Evolutionary conservation across 2,113 vertebrate genomes (phyloP).

Genomic region (Megaceryle maxima): DNA sequence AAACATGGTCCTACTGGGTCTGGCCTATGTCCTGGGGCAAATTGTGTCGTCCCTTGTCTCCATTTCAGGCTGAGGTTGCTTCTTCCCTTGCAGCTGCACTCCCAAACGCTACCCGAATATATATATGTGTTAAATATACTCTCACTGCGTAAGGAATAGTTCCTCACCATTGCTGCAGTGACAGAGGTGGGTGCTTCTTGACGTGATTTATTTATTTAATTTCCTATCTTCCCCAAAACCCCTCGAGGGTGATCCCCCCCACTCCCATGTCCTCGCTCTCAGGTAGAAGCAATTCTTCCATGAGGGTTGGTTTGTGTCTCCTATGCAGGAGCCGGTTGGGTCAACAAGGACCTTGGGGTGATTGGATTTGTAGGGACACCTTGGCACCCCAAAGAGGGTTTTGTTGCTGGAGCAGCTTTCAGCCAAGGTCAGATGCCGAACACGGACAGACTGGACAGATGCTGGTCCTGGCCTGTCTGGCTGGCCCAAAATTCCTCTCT

Average conservation of each 20-base stretch:
- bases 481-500: neutral
- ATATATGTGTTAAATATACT: fast-evolving
- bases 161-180: fast-evolving
- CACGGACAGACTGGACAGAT: fast-evolving
- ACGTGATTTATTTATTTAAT: neutral
- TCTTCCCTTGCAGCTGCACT: neutral
- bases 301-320: neutral
- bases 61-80: neutral
- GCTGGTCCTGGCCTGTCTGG: neutral
- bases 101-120: neutral
- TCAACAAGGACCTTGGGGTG: neutral
- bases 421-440: fast-evolving
- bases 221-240: neutral
- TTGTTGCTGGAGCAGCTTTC: neutral
- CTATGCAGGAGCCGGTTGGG: neutral
- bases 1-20: neutral
- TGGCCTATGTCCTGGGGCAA: neutral
- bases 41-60: fast-evolving
- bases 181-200: neutral
- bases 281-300: neutral
- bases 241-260: neutral
- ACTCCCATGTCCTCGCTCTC: neutral
- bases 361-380: neutral
- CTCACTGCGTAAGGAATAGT: fast-evolving
- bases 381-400: neutral